These are phyloP conservation scores for Agapornis canus DNA, from an alignment of 2,797 vertebrate genomes.

Conservation along the genomic window DNA sequence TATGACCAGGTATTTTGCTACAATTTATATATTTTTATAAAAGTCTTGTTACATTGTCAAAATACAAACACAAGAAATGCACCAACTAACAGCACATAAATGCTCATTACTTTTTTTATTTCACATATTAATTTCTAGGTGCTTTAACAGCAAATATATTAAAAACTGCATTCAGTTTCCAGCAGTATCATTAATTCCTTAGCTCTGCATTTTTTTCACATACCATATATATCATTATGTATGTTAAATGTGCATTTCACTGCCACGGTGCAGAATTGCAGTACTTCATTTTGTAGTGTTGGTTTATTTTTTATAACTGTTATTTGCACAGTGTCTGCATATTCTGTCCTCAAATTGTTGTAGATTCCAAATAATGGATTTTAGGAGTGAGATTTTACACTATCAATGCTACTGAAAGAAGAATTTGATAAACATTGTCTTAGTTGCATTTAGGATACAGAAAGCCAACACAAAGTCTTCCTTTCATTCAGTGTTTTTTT, in stretches of 20 bases:
- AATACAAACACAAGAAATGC: constrained; percentile 47
- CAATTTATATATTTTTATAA: constrained; percentile 21
- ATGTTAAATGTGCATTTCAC: background rate
- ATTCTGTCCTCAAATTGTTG: background rate
- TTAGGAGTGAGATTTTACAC: background rate
- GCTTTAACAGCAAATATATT: constrained; percentile 35
- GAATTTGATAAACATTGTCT: background rate
- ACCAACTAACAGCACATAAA: background rate
- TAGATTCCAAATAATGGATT: background rate
- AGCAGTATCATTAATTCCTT: background rate
- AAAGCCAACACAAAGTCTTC: background rate
- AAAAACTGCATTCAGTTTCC: background rate
- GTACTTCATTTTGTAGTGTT: background rate
- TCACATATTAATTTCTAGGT: background rate
- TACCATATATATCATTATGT: background rate
- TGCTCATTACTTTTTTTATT: background rate
- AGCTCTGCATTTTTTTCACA: background rate
- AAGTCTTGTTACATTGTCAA: constrained; percentile 36
- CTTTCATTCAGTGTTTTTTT: background rate
- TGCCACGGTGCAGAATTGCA: background rate
- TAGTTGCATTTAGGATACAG: background rate
- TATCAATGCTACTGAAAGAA: background rate
- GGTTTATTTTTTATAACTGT: background rate
- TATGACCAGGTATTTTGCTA: constrained; percentile 1
- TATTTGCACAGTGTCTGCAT: background rate